Evolutionary conservation across 1,140 invertebrate genomes (phyloP).

Genomic region (Drosophila pallidifrons): DNA sequence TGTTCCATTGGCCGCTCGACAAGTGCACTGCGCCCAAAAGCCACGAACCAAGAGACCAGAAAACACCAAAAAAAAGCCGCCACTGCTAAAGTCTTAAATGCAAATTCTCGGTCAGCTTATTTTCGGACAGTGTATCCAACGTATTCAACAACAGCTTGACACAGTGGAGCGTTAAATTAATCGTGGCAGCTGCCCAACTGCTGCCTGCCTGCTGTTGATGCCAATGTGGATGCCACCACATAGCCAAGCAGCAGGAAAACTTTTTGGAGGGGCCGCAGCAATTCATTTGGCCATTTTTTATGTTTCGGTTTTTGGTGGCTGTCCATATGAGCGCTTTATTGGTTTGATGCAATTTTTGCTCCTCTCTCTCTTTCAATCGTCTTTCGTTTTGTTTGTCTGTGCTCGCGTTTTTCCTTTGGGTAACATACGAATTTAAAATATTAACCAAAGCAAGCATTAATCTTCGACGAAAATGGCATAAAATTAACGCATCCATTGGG

Average conservation of each 20-base stretch:
- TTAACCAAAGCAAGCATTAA: constrained; percentile 65
- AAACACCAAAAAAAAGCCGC: constrained; percentile 10
- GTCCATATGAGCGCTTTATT: constrained; percentile 39
- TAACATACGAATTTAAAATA: constrained; percentile 70
- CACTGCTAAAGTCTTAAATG: constrained; percentile 28
- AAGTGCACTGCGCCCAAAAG: constrained; percentile 43
- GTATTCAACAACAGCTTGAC: constrained; percentile 59
- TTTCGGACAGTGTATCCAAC: constrained; percentile 44
- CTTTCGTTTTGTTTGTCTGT: constrained; percentile 14
- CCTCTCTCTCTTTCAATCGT: not conserved
- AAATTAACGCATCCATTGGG: constrained; percentile 25
- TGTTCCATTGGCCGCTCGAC: constrained; percentile 65
- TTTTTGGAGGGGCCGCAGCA: constrained; percentile 1
- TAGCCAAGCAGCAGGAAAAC: not conserved
- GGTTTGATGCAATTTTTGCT: constrained; percentile 38
- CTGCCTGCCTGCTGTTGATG: not conserved
- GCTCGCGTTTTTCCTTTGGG: constrained; percentile 51
- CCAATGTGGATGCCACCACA: constrained; percentile 7
- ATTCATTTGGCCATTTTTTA: constrained; percentile 48
- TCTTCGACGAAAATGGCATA: constrained; percentile 32
- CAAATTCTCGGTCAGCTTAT: constrained; percentile 24
- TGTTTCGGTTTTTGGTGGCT: constrained; percentile 18
- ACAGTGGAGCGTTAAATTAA: constrained; percentile 82
- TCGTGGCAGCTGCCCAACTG: constrained; percentile 58
- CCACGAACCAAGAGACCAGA: not conserved